Base-by-base conservation (phyloP, 2,888 invertebrate species). In the Microdon myrmicae region DNA sequence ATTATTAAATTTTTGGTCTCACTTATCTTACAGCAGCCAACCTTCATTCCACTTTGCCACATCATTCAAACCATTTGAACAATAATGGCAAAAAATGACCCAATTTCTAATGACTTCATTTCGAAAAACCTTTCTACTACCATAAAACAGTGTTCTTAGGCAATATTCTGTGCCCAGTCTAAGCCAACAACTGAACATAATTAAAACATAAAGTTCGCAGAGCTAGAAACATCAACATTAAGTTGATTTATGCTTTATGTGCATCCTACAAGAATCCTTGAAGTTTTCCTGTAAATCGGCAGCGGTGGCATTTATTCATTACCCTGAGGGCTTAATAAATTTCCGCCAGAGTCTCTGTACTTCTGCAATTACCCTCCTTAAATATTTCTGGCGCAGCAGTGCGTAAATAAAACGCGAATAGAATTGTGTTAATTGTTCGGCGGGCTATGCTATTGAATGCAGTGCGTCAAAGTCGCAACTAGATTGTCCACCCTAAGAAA, bases 371-470 rank as follows among this genome's bases (percentile, higher is more conserved):
- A 64, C 47, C 38, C 58, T 51, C 43, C 43, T 47, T 51, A 64
- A 64, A 64, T 64, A 58, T 47, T 43, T 51, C 3, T 10, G 34
- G 20, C 41, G 64, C 58, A 58, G 58, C 45, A 64, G 64, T 64
- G 64, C 64, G 64, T 64, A 58, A 64, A 64, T 64, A 64, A 51
- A 45, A 64, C 47, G 58, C 53, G 58, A 64, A 58, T 37, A 47
- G 47, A 64, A 64, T 53, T 58, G 64, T 43, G 64, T 58, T 64
- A 64, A 64, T 64, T 64, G 64, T 45, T 47, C 47, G 41, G 47
- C 38, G 34, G 23, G 23, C 17, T 37, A 47, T 19, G 34, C n/a
- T n/a, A n/a, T n/a, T n/a, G n/a, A n/a, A n/a, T n/a, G n/a, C 35
- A 26, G 8, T 25, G 44, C 34, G 31, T 39, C 29, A 16, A n/a